These are phyloP conservation scores for Medauroidea extradentata DNA, from an alignment of 1,140 invertebrate species.

Conservation along the genomic window DNA sequence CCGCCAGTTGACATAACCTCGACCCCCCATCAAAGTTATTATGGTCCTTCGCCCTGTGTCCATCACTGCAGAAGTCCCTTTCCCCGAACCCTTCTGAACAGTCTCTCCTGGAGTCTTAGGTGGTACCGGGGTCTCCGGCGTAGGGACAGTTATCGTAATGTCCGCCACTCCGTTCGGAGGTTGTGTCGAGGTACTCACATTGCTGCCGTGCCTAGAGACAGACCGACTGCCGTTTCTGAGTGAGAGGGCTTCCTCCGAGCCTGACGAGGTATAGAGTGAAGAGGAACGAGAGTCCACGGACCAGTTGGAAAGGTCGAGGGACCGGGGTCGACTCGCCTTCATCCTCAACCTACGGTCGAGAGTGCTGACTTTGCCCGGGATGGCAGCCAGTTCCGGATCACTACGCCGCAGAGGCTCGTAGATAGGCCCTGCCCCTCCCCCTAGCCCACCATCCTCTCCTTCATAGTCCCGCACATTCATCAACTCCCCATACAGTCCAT, in stretches of 20 bases:
- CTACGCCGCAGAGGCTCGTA: constrained; percentile 70
- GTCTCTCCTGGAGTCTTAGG: not conserved
- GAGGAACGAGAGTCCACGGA: constrained; percentile 81
- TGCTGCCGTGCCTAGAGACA: constrained; percentile 66
- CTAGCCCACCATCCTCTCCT: constrained; percentile 63
- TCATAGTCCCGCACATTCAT: constrained; percentile 87
- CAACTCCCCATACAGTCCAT: constrained; percentile 82
- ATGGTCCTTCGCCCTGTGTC: constrained; percentile 66
- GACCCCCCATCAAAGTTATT: constrained; percentile 79
- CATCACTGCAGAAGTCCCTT: constrained; percentile 31
- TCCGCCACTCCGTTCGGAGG: not conserved
- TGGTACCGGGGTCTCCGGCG: not conserved
- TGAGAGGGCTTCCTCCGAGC: constrained; percentile 74
- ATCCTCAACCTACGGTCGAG: constrained; percentile 71
- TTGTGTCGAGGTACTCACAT: constrained; percentile 48
- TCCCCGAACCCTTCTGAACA: not conserved
- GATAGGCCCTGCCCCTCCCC: constrained; percentile 53
- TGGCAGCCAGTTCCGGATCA: constrained; percentile 75
- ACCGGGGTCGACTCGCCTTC: constrained; percentile 73
- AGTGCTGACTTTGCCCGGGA: constrained; percentile 74
- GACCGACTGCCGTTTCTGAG: constrained; percentile 53
- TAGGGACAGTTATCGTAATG: not conserved
- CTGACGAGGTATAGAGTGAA: constrained; percentile 72
- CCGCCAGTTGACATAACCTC: constrained; percentile 80
- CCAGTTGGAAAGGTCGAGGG: constrained; percentile 80